Conservation (phyloP, 1,140 invertebrate genomes). For the Plectus sambesii region DNA sequence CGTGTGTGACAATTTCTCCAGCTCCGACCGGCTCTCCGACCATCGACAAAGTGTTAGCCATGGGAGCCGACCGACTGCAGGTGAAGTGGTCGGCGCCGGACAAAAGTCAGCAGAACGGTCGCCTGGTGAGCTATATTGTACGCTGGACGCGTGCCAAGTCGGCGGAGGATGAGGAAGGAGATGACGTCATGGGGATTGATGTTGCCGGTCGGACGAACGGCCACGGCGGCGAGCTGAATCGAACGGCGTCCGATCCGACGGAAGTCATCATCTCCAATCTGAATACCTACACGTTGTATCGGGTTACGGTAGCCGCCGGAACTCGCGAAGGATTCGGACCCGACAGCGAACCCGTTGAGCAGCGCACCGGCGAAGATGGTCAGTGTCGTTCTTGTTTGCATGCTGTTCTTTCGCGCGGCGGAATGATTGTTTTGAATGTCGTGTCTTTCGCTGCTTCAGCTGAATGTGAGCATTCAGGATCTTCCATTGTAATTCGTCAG, state of each 20-base stretch:
- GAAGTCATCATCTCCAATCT: conserved; percentile 7
- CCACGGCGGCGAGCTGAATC: background rate
- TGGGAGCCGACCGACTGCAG: conserved; percentile 2
- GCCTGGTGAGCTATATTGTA: no score
- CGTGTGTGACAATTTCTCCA: no score
- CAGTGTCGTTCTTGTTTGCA: conserved; percentile 11
- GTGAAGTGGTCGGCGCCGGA: conserved; percentile 10
- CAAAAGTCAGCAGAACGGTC: conserved; percentile 6
- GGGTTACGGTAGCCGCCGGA: conserved; percentile 21
- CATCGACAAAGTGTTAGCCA: conserved; percentile 12
- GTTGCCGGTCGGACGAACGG: background rate
- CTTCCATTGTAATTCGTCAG: conserved; percentile 6
- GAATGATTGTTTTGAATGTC: background rate
- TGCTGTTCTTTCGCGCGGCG: background rate
- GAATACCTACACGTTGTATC: conserved; percentile 21
- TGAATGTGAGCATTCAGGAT: background rate
- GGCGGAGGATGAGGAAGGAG: background rate
- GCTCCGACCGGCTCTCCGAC: conserved; percentile 15
- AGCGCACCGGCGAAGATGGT: conserved; percentile 23
- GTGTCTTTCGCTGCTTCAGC: background rate
- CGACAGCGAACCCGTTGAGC: conserved; percentile 9
- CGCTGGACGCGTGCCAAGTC: no score
- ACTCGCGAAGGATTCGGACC: conserved; percentile 18
- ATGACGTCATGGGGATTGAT: background rate
- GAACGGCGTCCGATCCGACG: background rate